Evolutionary conservation across 92 coral and sea anemone genomes (phyloP).

Genomic region (Micromussa lordhowensis): DNA sequence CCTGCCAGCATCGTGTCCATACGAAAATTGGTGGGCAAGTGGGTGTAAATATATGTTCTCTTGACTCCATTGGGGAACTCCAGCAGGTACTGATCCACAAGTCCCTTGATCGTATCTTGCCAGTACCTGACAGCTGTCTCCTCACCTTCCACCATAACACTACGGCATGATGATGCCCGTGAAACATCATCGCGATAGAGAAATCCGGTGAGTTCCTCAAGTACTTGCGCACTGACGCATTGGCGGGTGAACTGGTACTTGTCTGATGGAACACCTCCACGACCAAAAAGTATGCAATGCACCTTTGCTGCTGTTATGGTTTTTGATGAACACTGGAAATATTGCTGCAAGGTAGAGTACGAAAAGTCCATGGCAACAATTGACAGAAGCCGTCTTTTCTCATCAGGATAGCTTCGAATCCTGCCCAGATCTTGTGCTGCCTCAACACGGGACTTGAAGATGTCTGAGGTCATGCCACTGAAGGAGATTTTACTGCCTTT

Average conservation of each 20-base stretch:
- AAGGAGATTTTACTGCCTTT: constrained; percentile 29
- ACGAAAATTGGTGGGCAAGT: constrained; percentile 30
- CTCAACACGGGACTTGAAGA: constrained; percentile 19
- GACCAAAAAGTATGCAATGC: constrained; percentile 54
- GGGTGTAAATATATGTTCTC: constrained; percentile 38
- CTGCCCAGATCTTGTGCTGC: constrained; percentile 45
- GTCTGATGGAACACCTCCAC: constrained; percentile 44
- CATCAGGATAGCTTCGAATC: constrained; percentile 19
- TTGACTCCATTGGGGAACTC: constrained; percentile 36
- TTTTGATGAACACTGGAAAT: constrained; percentile 10
- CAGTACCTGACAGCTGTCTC: background rate
- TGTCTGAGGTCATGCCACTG: constrained; percentile 22
- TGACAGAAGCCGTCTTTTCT: constrained; percentile 30
- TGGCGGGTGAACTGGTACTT: background rate
- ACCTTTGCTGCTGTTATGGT: constrained; percentile 56
- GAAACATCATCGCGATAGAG: constrained; percentile 26
- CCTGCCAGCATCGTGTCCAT: constrained; percentile 52
- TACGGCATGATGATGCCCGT: constrained; percentile 40
- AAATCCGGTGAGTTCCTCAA: constrained; percentile 18
- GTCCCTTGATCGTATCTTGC: constrained; percentile 42
- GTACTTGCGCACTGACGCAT: constrained; percentile 22
- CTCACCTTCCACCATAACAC: constrained; percentile 9
- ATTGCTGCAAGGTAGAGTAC: background rate
- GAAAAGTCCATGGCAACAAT: constrained; percentile 47
- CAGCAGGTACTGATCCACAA: constrained; percentile 29